Evolutionary conservation across 2,797 vertebrate genomes (phyloP), one percentile per base, ranked within the genome.

Genomic region (Gambusia yucatana): DNA sequence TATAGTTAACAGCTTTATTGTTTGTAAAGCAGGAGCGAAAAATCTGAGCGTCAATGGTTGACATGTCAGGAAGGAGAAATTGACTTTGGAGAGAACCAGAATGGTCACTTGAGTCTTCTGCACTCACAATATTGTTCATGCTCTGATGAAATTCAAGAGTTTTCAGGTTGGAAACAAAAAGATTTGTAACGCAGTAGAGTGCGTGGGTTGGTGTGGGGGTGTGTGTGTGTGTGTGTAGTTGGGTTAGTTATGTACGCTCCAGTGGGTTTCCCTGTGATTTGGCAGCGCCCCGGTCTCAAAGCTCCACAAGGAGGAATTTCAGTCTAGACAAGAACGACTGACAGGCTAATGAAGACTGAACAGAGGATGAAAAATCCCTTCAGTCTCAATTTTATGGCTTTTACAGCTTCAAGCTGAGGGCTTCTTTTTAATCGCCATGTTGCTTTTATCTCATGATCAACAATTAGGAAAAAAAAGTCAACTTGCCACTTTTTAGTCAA

Each of bases 301-400:
- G 79, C 77, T 43, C 22, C 83, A 78, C 80, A 57, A 76, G 65
- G 55, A 74, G 59, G 77, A 73, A 77, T 86, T 89, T 89, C 75
- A 87, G n/a, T 84, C 82, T 77, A 81, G 83, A 77, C 36, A 59
- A 79, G 39, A 81, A 69, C 77, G 63, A 87, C 69, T 4, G 11
- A 72, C 75, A 75, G 71, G 77, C 69, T 87, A 87, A 90, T 89
- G 87, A 86, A 87, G 76, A 83, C 76, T 76, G 75, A 88, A 82
- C 76, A 81, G 77, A 83, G 77, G 83, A 80, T 67, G 70, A 87
- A 86, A 63, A 89, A 87, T 91, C 84, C 84, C 82, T 75, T 79
- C 43, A 80, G 85, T 82, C 70, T 80, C 41, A 75, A 44, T 77
- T 78, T 57, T 77, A 79, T 82, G 73, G 78, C 72, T 72, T 50